Evolutionary conservation across 2,888 invertebrate genomes (phyloP).

Genomic region (Deilephila porcellus): DNA sequence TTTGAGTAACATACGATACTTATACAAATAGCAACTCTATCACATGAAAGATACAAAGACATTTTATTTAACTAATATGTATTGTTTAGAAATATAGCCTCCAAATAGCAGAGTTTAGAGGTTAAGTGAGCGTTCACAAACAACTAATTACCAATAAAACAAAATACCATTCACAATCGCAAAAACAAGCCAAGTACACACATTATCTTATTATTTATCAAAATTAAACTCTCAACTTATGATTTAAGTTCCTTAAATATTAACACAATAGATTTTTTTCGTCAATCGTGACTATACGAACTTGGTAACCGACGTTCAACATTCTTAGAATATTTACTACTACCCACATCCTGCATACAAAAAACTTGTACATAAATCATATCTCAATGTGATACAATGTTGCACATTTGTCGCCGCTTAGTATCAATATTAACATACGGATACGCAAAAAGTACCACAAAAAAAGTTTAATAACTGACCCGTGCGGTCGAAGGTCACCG

Average conservation of each 20-base stretch:
- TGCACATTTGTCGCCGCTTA: conserved; percentile 22
- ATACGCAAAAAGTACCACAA: conserved; percentile 17
- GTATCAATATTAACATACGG: conserved; percentile 25
- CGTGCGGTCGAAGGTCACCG: conserved; percentile 20
- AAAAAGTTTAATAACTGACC: conserved; percentile 25
- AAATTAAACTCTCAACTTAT: background rate
- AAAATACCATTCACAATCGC: conserved; percentile 14
- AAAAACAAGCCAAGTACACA: background rate
- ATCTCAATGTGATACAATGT: conserved; percentile 22
- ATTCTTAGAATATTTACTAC: conserved; percentile 23
- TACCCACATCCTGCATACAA: conserved; percentile 26
- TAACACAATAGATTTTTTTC: conserved; percentile 25
- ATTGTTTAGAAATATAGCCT: conserved; percentile 15
- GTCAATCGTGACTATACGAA: conserved; percentile 16
- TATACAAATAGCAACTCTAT: background rate
- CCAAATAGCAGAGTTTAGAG: conserved; percentile 1
- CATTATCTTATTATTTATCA: background rate
- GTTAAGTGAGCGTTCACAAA: conserved; percentile 22
- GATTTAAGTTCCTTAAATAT: conserved; percentile 9
- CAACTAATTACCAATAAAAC: conserved; percentile 7
- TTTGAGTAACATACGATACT: background rate
- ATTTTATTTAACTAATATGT: background rate
- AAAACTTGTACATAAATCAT: conserved; percentile 23
- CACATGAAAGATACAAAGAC: background rate
- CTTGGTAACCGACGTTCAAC: conserved; percentile 17